phyloP scores from a whole-genome alignment of 1,140 invertebrate species.

The Tetramorium alpestre region DNA sequence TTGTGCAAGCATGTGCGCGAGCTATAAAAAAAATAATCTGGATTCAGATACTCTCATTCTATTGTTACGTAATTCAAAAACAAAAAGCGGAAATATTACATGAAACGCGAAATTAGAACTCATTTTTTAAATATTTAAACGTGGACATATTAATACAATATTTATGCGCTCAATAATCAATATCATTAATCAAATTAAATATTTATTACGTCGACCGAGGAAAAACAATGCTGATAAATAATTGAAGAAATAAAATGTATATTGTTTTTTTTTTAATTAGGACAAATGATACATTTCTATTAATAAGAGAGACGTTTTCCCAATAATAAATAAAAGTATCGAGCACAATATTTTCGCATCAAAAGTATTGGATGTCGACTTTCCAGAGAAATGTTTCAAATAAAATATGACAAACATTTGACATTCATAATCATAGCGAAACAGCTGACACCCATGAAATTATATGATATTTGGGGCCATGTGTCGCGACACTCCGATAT shows the following conservation, averaged over 20 bases:
- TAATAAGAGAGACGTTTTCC: neutral
- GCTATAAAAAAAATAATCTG: constrained; percentile 35
- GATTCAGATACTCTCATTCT: neutral
- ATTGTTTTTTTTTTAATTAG: neutral
- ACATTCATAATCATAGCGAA: neutral
- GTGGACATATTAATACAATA: constrained; percentile 15
- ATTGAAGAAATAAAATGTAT: neutral
- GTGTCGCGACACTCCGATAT: constrained; percentile 1
- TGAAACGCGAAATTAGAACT: neutral
- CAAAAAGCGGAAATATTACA: constrained; percentile 20
- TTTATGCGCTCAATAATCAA: neutral
- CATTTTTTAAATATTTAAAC: neutral
- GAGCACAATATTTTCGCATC: neutral
- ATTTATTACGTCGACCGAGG: neutral
- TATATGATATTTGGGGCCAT: neutral
- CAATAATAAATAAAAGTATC: neutral
- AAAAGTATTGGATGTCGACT: neutral
- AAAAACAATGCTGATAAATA: neutral
- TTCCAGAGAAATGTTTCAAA: neutral
- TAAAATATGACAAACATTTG: neutral
- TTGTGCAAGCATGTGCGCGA: neutral
- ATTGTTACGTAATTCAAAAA: constrained; percentile 32
- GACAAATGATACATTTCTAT: neutral
- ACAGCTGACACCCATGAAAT: neutral
- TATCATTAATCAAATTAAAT: neutral